Percentiles rank a stretch among this genome's conserved stretches.
phyloP scores from a whole-genome alignment of 1,140 invertebrate species.

The Chironomus tepperi region DNA sequence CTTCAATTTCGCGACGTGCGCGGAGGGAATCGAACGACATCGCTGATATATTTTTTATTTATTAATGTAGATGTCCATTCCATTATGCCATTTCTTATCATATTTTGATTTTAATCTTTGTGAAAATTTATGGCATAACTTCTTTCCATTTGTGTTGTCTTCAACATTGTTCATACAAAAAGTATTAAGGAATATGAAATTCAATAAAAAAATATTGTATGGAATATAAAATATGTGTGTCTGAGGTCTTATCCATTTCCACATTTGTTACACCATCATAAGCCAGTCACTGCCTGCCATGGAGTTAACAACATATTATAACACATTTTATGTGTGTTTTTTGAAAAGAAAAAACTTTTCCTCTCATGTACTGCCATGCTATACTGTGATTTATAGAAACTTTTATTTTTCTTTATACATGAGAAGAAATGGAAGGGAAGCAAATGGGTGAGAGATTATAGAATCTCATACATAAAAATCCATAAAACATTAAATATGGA shows the following conservation, averaged over 20 bases:
- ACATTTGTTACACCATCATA: neutral
- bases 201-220: neutral
- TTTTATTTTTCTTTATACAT: too few relatives aligned
- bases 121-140: slow-evolving; percentile 9
- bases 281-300: neutral
- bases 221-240: neutral
- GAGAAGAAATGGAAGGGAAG: neutral
- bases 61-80: neutral
- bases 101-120: neutral
- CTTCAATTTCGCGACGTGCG: neutral
- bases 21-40: too few relatives aligned
- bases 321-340: neutral
- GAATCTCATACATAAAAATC: neutral
- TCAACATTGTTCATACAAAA: neutral
- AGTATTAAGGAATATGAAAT: neutral
- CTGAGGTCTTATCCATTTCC: neutral
- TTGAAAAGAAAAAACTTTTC: neutral
- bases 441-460: neutral
- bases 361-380: neutral
- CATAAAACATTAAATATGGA: slow-evolving; percentile 9
- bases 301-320: neutral
- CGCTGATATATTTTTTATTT: neutral
- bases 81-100: neutral
- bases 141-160: neutral
- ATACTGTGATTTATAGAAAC: neutral